Evolutionary conservation across 1,140 invertebrate genomes (phyloP), one percentile per base, ranked within the genome.

Genomic region (Episyrphus balteatus): DNA sequence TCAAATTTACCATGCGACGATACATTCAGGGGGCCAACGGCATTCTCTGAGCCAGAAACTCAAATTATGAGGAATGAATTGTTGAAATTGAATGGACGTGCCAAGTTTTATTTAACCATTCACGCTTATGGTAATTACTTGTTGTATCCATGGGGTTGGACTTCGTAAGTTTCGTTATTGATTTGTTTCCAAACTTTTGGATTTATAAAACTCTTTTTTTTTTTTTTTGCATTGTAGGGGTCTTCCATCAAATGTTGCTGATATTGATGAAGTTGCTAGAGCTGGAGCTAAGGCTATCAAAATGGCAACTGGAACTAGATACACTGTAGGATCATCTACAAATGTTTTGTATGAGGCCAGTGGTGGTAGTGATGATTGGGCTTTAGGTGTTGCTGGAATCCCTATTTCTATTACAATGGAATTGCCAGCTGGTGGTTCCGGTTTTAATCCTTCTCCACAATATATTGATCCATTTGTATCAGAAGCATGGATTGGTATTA

Each of bases 401-500:
- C 76, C 77, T 32, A 74, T 84, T 26, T 75, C 80, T 2, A 85
- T 80, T 57, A 79, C 82, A 3, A 70, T 85, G 55, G 85, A 88
- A 62, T 66, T 88, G 34, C 73, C 82, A 1, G 81, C 83, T 43
- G 77, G 76, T 47, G 79, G 78, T 14, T 56, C 51, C 42, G 78
- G 77, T 1, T 86, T 85, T 60, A 46, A 82, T 26, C 74, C 86
- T 5, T 79, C 78, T 6, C 69, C 76, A 11, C 57, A 62, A 0
- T 76, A 84, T 53, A 82, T 88, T 17, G 15, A 61, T 31, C 67
- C 70, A 19, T 71, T 73, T 31, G 68, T 75, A 8, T 64, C 70
- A n/a, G 90, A 94, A 68, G 88, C 87, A 5, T 89, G 84, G 73
- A 75, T 79, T 44, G 82, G 79, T n/a, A 73, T 90, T 44, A 51